phyloP scores from a whole-genome alignment of 2,888 invertebrate genomes.

The Cephus runcator region DNA sequence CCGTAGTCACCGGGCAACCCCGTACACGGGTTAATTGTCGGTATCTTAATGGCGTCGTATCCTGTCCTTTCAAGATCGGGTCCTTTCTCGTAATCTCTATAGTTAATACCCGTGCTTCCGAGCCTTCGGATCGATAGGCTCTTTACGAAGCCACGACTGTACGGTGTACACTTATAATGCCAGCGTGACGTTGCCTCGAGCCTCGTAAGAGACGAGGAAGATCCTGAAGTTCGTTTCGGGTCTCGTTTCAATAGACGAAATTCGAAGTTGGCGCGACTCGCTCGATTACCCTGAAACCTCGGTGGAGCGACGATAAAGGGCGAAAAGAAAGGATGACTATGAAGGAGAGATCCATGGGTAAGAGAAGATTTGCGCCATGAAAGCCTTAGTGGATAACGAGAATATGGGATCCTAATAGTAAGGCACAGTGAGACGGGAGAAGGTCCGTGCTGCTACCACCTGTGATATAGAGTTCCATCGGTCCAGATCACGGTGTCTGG shows the following conservation, averaged over 20 bases:
- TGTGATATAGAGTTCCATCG: slow-evolving; percentile 63
- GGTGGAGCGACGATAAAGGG: not conserved
- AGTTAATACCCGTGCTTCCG: not conserved
- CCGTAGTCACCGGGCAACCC: not conserved
- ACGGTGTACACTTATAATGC: too few relatives aligned
- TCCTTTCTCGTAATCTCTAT: not conserved
- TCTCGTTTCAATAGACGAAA: not conserved
- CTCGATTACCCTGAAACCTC: not conserved
- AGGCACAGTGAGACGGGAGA: slow-evolving; percentile 13
- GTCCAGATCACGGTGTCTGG: slow-evolving; percentile 56
- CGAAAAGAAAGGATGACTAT: not conserved
- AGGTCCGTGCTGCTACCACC: slow-evolving; percentile 46
- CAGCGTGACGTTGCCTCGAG: too few relatives aligned
- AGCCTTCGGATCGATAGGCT: not conserved
- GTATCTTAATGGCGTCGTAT: not conserved
- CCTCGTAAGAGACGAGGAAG: too few relatives aligned
- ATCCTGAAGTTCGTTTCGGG: too few relatives aligned
- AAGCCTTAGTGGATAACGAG: not conserved
- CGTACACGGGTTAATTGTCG: not conserved
- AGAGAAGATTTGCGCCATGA: not conserved
- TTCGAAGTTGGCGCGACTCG: not conserved
- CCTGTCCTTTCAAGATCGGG: not conserved
- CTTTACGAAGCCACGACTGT: not conserved
- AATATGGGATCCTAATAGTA: not conserved
- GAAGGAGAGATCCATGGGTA: not conserved